Percentiles rank a stretch among this genome's conserved stretches.
These are phyloP conservation scores for Noctua janthina DNA, from an alignment of 2,888 invertebrate species.

Conservation along the genomic window DNA sequence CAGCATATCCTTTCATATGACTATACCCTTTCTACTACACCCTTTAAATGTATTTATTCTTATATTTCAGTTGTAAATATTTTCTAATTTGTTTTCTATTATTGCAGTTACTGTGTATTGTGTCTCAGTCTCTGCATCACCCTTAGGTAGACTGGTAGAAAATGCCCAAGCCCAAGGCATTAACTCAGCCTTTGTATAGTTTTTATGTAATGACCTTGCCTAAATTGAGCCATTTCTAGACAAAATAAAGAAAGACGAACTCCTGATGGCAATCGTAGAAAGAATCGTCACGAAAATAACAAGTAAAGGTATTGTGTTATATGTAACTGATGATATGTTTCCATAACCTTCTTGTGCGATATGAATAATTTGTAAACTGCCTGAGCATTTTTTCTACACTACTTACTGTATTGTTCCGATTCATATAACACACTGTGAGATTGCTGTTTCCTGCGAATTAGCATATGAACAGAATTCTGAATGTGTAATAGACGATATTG, in stretches of 20 bases:
- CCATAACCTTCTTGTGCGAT: not conserved
- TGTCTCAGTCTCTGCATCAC: too few species aligned
- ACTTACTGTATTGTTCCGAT: not conserved
- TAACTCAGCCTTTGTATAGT: too few species aligned
- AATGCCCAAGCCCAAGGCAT: too few species aligned
- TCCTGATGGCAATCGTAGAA: not conserved
- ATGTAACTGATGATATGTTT: slow-evolving; percentile 9
- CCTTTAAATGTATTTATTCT: too few species aligned
- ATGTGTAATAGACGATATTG: not conserved
- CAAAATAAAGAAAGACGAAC: not conserved
- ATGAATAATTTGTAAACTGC: slow-evolving; percentile 13
- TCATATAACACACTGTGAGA: slow-evolving; percentile 1
- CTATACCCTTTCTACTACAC: too few species aligned
- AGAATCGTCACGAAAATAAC: not conserved
- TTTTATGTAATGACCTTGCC: too few species aligned
- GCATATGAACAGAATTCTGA: slow-evolving; percentile 24
- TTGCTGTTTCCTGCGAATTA: slow-evolving; percentile 13
- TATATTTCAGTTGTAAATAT: too few species aligned
- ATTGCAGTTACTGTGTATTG: too few species aligned
- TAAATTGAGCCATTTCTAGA: not conserved
- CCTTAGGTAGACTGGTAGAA: too few species aligned
- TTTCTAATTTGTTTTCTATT: too few species aligned
- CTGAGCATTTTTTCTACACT: slow-evolving; percentile 25
- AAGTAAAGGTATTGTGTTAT: not conserved
- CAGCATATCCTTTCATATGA: too few species aligned